Evolutionary conservation across 2,113 vertebrate genomes (phyloP).

Genomic region (Erpornis zantholeuca): DNA sequence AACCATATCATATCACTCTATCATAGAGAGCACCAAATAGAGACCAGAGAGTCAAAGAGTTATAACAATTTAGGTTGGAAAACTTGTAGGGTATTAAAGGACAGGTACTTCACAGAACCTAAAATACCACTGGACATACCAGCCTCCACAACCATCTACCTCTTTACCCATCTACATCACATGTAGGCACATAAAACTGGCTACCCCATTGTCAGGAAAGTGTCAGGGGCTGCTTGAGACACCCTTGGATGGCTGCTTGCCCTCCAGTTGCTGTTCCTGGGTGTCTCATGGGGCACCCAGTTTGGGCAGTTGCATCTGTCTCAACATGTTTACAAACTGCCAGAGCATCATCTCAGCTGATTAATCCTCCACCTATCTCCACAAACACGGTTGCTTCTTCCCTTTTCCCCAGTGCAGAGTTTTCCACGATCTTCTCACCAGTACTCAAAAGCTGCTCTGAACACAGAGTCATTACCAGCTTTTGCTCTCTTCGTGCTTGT

Average conservation of each 20-base stretch:
- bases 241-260: background rate
- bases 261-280: background rate
- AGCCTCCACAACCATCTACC: background rate
- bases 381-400: background rate
- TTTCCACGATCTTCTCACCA: background rate
- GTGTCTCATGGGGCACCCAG: background rate
- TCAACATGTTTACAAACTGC: background rate
- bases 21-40: background rate
- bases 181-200: background rate
- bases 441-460: background rate
- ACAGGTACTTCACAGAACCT: background rate
- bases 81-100: background rate
- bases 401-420: background rate
- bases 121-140: background rate
- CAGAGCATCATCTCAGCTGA: background rate
- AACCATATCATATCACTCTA: background rate
- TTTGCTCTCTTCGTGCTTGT: background rate
- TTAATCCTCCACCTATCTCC: background rate
- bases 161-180: background rate
- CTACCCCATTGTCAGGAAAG: background rate
- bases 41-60: background rate
- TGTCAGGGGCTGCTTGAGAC: background rate
- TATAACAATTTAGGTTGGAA: background rate
- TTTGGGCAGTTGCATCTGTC: background rate
- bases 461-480: background rate